Conservation (phyloP, 2,888 invertebrate genomes). For the Drosophila pegasa region DNA sequence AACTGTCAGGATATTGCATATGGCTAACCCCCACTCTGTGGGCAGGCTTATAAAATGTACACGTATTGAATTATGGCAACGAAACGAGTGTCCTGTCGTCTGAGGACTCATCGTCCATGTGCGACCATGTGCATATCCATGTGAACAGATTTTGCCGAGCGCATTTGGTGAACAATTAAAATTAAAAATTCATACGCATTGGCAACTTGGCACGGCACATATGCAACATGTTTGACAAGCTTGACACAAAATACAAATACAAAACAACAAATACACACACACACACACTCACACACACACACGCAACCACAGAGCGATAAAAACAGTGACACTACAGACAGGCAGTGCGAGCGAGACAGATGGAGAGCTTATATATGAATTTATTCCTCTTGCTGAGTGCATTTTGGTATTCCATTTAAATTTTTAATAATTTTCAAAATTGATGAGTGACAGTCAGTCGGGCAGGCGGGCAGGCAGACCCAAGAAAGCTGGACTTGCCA, state of each 20-base stretch:
- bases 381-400: slow-evolving; percentile 59
- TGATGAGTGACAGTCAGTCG: slow-evolving; percentile 68
- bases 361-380: slow-evolving; percentile 26
- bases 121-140: slow-evolving; percentile 25
- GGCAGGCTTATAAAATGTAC: slow-evolving; percentile 28
- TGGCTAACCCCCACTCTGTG: not conserved
- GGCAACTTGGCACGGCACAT: slow-evolving; percentile 51
- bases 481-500: slow-evolving; percentile 21
- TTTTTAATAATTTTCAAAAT: slow-evolving; percentile 82
- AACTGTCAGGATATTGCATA: slow-evolving; percentile 29
- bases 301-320: slow-evolving; percentile 2
- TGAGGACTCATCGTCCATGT: slow-evolving; percentile 6
- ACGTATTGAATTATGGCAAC: slow-evolving; percentile 47
- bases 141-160: slow-evolving; percentile 67
- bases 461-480: not conserved
- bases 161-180: slow-evolving; percentile 77
- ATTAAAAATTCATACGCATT: slow-evolving; percentile 74
- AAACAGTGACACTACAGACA: slow-evolving; percentile 4
- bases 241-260: slow-evolving; percentile 74
- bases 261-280: slow-evolving; percentile 37
- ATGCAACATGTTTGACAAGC: slow-evolving; percentile 72
- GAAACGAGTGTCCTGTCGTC: slow-evolving; percentile 29
- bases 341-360: not conserved
- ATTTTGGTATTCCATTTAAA: slow-evolving; percentile 80
- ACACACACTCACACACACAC: slow-evolving; percentile 13